A percentile compares a stretch with the other conserved stretches of the same genome.
Evolutionary conservation across 2,113 vertebrate genomes (phyloP).

Genomic region (Urocolius indicus): DNA sequence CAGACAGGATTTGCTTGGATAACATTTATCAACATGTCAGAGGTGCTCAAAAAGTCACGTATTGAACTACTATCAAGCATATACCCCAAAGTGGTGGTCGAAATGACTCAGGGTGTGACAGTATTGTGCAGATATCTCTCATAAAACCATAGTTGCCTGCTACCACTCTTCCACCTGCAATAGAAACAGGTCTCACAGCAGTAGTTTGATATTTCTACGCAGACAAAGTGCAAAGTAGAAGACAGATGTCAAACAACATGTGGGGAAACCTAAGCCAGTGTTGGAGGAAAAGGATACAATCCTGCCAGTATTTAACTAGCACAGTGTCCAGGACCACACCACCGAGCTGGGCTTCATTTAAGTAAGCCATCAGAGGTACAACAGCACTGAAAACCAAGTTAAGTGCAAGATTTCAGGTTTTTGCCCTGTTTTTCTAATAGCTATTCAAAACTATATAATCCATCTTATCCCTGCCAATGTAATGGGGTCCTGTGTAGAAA

Average conservation of each 20-base stretch:
- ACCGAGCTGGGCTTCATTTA: background rate
- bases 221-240: background rate
- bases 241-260: background rate
- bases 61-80: background rate
- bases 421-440: background rate
- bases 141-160: background rate
- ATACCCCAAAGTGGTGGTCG: background rate
- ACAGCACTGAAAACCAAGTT: background rate
- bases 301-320: background rate
- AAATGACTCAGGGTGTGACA: background rate
- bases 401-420: background rate
- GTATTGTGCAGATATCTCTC: background rate
- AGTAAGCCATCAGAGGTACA: background rate
- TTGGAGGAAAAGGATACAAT: background rate
- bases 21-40: background rate
- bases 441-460: background rate
- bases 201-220: background rate
- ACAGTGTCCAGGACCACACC: background rate
- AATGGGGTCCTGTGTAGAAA: background rate
- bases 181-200: background rate
- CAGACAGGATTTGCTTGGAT: background rate
- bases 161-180: background rate
- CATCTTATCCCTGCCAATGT: background rate
- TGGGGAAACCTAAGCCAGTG: background rate
- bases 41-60: background rate